These are phyloP conservation scores for Eufriesea mexicana DNA, from an alignment of 1,140 invertebrate species.

Conservation along the genomic window DNA sequence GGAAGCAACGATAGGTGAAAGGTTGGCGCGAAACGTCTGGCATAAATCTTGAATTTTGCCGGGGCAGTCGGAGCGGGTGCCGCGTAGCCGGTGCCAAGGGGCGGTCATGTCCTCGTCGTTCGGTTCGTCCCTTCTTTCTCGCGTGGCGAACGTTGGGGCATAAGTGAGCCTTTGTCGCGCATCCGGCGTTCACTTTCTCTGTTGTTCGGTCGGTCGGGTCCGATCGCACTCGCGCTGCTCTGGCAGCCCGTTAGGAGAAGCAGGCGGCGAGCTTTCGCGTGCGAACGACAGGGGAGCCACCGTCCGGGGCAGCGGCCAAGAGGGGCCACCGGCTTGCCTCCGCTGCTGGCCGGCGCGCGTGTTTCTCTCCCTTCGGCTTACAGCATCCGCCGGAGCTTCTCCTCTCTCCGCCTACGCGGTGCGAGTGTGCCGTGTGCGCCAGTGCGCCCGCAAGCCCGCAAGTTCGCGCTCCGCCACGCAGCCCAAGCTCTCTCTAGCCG, in stretches of 20 bases:
- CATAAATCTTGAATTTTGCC: slow-evolving; percentile 61
- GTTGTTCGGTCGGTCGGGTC: background rate
- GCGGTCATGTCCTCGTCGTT: slow-evolving; percentile 51
- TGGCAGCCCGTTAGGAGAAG: slow-evolving; percentile 38
- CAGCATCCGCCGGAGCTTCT: slow-evolving; percentile 78
- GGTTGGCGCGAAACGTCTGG: slow-evolving; percentile 32
- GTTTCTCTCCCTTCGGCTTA: slow-evolving; percentile 75
- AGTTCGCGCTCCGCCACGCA: slow-evolving; percentile 81
- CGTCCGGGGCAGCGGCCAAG: slow-evolving; percentile 77
- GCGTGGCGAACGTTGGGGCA: slow-evolving; percentile 37
- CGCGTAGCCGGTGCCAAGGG: slow-evolving; percentile 37
- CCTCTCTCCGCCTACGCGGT: slow-evolving; percentile 80
- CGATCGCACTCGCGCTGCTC: slow-evolving; percentile 24
- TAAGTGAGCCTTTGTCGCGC: slow-evolving; percentile 50
- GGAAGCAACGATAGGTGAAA: background rate
- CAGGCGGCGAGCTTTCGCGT: slow-evolving; percentile 69
- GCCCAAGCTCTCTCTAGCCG: slow-evolving; percentile 71
- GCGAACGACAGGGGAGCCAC: slow-evolving; percentile 77
- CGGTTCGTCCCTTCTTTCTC: slow-evolving; percentile 55
- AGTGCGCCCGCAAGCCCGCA: slow-evolving; percentile 83
- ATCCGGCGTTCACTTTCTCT: slow-evolving; percentile 26
- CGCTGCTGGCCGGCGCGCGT: slow-evolving; percentile 64
- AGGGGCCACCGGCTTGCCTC: slow-evolving; percentile 68
- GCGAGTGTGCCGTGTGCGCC: slow-evolving; percentile 75
- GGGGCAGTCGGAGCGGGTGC: slow-evolving; percentile 29